A percentile compares a stretch with the other conserved stretches of the same genome.
Conservation (phyloP, 2,797 vertebrate genomes). For the Macropodus opercularis region DNA sequence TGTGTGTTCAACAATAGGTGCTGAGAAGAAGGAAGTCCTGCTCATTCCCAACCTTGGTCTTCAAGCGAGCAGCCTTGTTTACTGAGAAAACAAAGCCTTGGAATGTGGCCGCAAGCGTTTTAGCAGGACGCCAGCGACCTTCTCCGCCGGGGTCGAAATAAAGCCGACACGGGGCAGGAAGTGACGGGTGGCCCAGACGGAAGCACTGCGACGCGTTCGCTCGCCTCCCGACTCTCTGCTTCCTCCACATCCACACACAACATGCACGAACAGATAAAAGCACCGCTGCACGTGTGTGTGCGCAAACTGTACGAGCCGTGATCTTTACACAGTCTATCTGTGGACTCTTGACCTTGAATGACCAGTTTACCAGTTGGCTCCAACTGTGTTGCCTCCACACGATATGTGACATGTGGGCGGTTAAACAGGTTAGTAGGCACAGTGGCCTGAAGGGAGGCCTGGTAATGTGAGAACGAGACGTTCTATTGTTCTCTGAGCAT, state of each 20-base stretch:
- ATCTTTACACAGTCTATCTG: slow-evolving; percentile 47
- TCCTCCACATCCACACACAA: slow-evolving; percentile 20
- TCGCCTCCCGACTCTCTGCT: slow-evolving; percentile 11
- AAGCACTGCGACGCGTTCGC: neutral
- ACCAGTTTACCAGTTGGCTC: slow-evolving; percentile 4
- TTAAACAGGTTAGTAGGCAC: neutral
- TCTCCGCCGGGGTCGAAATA: neutral
- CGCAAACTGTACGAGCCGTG: slow-evolving; percentile 13
- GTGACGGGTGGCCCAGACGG: neutral
- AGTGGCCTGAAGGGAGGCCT: too few species aligned
- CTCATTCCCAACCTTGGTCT: slow-evolving; percentile 14
- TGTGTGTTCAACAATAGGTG: slow-evolving; percentile 11
- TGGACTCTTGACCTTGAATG: slow-evolving; percentile 47
- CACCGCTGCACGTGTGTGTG: neutral
- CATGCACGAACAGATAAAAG: slow-evolving; percentile 3
- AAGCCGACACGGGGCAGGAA: neutral
- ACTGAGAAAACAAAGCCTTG: slow-evolving; percentile 14
- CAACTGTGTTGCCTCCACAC: neutral
- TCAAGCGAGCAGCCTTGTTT: slow-evolving; percentile 19
- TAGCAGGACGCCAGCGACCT: neutral
- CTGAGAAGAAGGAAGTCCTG: slow-evolving; percentile 18
- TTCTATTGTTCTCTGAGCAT: too few species aligned
- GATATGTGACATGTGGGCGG: neutral
- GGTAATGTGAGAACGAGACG: too few species aligned
- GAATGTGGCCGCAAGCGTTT: neutral